These are phyloP conservation scores for Micronisus gabar DNA, from an alignment of 2,113 vertebrate species.

Conservation along the genomic window DNA sequence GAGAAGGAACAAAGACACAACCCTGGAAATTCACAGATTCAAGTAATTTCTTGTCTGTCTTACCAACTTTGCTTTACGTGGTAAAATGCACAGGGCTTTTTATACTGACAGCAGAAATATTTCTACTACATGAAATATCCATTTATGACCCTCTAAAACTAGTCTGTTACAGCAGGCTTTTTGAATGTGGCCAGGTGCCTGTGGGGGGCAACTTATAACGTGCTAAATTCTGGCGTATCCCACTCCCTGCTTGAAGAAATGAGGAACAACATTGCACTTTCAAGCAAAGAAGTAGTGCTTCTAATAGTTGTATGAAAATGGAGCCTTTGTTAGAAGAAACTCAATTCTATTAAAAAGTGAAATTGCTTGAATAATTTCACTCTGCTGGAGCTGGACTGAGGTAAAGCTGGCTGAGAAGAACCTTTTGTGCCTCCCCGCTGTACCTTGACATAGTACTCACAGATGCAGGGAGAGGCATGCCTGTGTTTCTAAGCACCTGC, in stretches of 20 bases:
- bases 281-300: not conserved
- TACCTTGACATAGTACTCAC: no score
- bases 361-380: not conserved
- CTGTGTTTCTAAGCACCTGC: not conserved
- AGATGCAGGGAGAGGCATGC: not conserved
- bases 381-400: not conserved
- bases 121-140: not conserved
- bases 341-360: not conserved
- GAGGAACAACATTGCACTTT: not conserved
- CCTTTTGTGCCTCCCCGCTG: not conserved
- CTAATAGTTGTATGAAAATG: not conserved
- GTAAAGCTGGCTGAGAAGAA: not conserved
- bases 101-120: slow-evolving; percentile 8
- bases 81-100: not conserved
- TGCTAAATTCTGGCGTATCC: not conserved
- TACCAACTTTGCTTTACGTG: not conserved
- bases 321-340: not conserved
- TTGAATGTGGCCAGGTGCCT: not conserved
- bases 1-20: not conserved
- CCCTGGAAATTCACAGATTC: not conserved
- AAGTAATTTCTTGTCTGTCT: not conserved
- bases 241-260: not conserved
- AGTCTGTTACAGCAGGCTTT: not conserved
- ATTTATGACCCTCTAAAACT: not conserved
- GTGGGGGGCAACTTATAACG: not conserved